phyloP scores from a whole-genome alignment of 2,888 invertebrate species.

The Polymixis lichenea region DNA sequence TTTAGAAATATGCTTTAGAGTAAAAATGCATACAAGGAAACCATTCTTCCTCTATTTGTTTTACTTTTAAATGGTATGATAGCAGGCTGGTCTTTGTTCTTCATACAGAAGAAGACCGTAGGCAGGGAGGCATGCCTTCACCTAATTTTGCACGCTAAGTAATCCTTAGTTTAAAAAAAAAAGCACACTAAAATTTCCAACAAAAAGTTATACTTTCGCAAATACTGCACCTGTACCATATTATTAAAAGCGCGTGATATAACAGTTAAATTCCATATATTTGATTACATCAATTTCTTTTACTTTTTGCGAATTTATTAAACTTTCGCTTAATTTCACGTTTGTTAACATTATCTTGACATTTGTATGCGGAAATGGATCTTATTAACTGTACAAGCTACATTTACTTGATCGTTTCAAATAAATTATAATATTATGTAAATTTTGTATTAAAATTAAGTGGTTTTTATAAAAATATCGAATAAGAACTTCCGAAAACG shows the following conservation, averaged over 20 bases:
- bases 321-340: constrained; percentile 50
- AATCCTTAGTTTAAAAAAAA: too few species aligned
- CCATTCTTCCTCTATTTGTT: not conserved
- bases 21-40: not conserved
- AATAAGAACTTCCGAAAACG: constrained; percentile 41
- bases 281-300: not conserved
- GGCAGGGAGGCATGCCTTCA: not conserved
- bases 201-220: constrained; percentile 13
- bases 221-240: not conserved
- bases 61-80: too few species aligned
- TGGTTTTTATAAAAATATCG: constrained; percentile 23
- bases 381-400: constrained; percentile 30
- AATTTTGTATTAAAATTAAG: constrained; percentile 26
- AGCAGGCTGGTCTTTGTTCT: too few species aligned
- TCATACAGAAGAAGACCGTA: not conserved
- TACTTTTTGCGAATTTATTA: constrained; percentile 7
- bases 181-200: not conserved
- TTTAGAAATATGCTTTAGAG: not conserved
- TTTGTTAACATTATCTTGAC: constrained; percentile 42
- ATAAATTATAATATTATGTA: constrained; percentile 40
- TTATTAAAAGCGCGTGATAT: not conserved
- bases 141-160: not conserved
- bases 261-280: constrained; percentile 1
- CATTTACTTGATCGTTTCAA: constrained; percentile 27
- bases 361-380: constrained; percentile 49